Evolutionary conservation across 2,113 vertebrate genomes (phyloP).

Genomic region (Lampris megalopsis): DNA sequence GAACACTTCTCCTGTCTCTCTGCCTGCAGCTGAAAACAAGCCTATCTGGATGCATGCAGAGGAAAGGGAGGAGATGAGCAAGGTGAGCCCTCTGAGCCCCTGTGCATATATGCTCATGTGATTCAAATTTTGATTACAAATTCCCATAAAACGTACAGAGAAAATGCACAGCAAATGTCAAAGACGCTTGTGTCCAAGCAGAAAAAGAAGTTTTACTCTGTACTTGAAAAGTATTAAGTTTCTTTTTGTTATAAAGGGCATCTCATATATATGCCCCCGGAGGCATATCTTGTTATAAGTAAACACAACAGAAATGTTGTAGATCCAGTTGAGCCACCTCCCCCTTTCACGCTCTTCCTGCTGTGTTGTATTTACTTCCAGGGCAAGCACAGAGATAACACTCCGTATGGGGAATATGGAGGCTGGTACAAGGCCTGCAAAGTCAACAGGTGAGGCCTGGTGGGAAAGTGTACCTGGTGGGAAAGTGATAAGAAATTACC

Average conservation of each 20-base stretch:
- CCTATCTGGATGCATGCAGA: conserved; percentile 99
- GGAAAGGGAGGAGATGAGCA: conserved; percentile 97
- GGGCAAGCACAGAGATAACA: conserved; percentile 90
- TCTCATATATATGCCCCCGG: background rate
- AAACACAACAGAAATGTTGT: conserved; percentile 53
- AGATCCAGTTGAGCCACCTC: conserved; percentile 35
- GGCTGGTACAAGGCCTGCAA: conserved; percentile 99
- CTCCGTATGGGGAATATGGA: conserved; percentile 94
- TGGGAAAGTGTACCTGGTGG: background rate
- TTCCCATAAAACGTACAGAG: no score
- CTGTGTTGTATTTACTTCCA: conserved; percentile 72
- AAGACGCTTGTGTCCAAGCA: background rate
- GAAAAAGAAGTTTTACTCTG: background rate
- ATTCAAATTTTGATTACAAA: background rate
- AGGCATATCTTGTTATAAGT: conserved; percentile 14
- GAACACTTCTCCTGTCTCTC: conserved; percentile 57
- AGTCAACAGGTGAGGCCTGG: conserved; percentile 91
- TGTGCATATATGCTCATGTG: background rate
- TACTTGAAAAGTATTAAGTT: conserved; percentile 14
- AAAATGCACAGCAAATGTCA: background rate
- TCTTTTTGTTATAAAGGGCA: background rate
- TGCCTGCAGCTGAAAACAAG: conserved; percentile 91
- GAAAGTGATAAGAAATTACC: no score
- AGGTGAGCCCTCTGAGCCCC: conserved; percentile 78
- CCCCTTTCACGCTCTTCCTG: conserved; percentile 24